These are phyloP conservation scores for Lordiphosa stackelbergi DNA, from an alignment of 1,140 invertebrate species.

Conservation along the genomic window DNA sequence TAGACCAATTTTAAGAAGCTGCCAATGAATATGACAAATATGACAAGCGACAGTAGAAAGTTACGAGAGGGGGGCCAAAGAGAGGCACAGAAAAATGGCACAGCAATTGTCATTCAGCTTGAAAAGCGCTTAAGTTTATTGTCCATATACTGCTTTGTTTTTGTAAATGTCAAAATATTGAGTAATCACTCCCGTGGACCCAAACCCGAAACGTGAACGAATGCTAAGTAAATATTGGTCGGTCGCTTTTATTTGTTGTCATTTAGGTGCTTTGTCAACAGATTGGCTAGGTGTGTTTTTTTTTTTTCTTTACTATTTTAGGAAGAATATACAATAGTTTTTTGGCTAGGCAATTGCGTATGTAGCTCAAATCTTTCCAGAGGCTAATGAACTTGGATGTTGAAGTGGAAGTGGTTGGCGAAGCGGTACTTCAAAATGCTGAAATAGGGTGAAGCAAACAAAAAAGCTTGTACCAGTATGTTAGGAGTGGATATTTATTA, in stretches of 20 bases:
- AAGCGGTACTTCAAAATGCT: constrained; percentile 16
- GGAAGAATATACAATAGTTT: constrained; percentile 19
- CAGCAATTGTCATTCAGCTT: constrained; percentile 71
- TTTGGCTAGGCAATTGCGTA: constrained; percentile 36
- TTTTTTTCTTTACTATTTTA: constrained; percentile 8
- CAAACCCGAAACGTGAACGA: constrained; percentile 47
- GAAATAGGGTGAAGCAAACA: background rate
- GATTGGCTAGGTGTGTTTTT: constrained; percentile 32
- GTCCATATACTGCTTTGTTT: constrained; percentile 59
- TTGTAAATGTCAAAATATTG: constrained; percentile 71
- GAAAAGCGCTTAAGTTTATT: constrained; percentile 72
- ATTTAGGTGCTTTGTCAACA: constrained; percentile 58
- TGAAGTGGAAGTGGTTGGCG: constrained; percentile 13
- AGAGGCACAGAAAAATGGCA: constrained; percentile 50
- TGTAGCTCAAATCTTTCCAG: constrained; percentile 43
- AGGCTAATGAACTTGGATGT: constrained; percentile 47
- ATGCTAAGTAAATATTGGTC: constrained; percentile 65
- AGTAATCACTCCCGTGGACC: constrained; percentile 52
- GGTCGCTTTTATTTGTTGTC: constrained; percentile 30
- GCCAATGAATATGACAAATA: constrained; percentile 56
- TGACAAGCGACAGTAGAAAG: constrained; percentile 72
- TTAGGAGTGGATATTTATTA: background rate
- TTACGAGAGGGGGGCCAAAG: constrained; percentile 43
- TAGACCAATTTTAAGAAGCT: constrained; percentile 72
- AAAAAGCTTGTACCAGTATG: background rate